Evolutionary conservation across 2,113 vertebrate genomes (phyloP).

Genomic region (Microcebus murinus): DNA sequence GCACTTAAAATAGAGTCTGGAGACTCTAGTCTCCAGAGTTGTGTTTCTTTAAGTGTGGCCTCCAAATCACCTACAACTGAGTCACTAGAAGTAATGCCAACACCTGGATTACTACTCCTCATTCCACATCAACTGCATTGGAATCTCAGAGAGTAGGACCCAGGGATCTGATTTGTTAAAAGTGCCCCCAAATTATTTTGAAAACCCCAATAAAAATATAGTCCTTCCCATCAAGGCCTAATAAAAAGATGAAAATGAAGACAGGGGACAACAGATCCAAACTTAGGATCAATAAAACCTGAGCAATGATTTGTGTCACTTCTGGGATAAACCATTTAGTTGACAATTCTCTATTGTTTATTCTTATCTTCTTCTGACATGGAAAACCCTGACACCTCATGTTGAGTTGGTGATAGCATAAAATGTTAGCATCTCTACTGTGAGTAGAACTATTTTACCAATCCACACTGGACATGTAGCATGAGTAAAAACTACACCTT

Average conservation of each 20-base stretch:
- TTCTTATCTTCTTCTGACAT: neutral
- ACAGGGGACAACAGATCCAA: neutral
- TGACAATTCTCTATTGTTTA: neutral
- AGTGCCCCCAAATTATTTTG: neutral
- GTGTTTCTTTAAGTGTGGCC: neutral
- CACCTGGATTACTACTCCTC: neutral
- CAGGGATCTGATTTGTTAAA: neutral
- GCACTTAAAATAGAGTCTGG: neutral
- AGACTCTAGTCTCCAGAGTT: neutral
- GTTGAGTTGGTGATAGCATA: neutral
- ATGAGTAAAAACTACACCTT: neutral
- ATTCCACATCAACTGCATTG: neutral
- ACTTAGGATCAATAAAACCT: neutral
- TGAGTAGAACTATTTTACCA: neutral
- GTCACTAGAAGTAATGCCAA: neutral
- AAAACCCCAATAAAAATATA: neutral
- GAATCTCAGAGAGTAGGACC: neutral
- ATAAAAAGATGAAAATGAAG: neutral
- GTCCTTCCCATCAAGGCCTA: neutral
- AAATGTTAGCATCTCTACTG: neutral
- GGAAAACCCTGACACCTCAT: neutral
- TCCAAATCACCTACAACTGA: neutral
- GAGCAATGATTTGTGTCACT: neutral
- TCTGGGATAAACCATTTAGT: neutral
- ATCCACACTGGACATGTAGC: neutral